Percentiles rank a stretch among this genome's conserved stretches.
phyloP scores from a whole-genome alignment of 1,140 invertebrate genomes.

The Drosophila busckii region DNA sequence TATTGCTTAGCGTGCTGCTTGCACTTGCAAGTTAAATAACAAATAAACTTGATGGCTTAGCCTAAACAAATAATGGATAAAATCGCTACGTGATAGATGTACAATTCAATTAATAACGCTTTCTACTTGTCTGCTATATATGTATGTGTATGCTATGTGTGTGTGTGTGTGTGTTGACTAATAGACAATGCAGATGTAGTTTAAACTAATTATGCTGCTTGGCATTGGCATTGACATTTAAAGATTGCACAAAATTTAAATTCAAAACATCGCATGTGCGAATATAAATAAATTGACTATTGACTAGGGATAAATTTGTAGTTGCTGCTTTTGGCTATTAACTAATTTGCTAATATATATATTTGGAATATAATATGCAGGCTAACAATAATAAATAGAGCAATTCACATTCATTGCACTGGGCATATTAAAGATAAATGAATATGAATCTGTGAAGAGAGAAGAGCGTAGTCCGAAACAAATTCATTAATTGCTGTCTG shows the following conservation, averaged over 20 bases:
- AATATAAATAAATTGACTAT: conserved; percentile 78
- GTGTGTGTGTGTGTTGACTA: conserved; percentile 30
- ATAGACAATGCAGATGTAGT: conserved; percentile 4
- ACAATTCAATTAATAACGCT: too few species aligned
- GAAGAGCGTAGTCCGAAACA: too few species aligned
- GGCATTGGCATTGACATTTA: conserved; percentile 11
- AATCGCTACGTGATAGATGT: too few species aligned
- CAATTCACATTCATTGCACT: conserved; percentile 49
- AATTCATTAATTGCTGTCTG: conserved; percentile 39
- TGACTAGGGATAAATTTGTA: conserved; percentile 78
- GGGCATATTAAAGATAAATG: conserved; percentile 24
- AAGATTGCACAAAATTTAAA: conserved; percentile 17
- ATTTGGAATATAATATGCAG: conserved; percentile 53
- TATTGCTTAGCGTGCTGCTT: conserved; percentile 18
- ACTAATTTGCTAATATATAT: conserved; percentile 67
- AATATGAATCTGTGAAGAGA: too few species aligned
- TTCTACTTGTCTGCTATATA: too few species aligned
- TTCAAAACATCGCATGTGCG: too few species aligned
- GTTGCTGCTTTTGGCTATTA: conserved; percentile 28
- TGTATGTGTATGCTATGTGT: too few species aligned
- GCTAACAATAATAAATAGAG: conserved; percentile 47
- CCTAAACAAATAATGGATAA: conserved; percentile 45
- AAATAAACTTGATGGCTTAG: conserved; percentile 45
- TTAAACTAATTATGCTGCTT: not conserved
- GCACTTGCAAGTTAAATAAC: conserved; percentile 48